Conservation (phyloP, 2,113 vertebrate genomes). For the Aplodontia rufa region DNA sequence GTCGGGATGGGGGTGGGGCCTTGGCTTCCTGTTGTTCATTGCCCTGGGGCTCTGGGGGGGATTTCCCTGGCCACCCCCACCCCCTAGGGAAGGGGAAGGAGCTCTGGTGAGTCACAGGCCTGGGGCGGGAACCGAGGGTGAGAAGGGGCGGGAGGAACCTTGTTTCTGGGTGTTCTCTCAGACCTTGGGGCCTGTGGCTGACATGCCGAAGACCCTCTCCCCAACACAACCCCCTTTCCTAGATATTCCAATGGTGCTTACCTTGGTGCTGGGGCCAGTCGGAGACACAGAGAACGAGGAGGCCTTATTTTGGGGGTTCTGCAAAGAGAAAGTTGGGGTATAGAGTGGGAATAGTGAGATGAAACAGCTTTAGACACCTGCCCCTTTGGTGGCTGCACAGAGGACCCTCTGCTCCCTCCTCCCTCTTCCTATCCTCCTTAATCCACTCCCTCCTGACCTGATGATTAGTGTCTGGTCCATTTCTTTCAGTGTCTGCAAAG, state of each 20-base stretch:
- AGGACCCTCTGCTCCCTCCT: neutral
- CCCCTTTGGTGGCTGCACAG: no score
- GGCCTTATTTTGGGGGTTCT: constrained; percentile 91
- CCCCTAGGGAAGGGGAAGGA: constrained; percentile 78
- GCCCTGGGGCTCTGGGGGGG: constrained; percentile 79
- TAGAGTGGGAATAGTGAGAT: neutral
- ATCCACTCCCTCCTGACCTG: constrained; percentile 83
- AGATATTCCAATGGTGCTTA: constrained; percentile 70
- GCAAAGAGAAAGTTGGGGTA: constrained; percentile 44
- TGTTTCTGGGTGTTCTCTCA: neutral
- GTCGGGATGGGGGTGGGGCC: constrained; percentile 78
- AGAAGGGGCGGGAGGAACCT: constrained; percentile 69
- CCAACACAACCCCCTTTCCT: neutral
- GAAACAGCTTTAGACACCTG: neutral
- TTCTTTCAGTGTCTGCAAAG: constrained; percentile 90
- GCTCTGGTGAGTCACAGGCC: constrained; percentile 70
- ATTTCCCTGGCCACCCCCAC: constrained; percentile 81
- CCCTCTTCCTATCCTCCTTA: no score
- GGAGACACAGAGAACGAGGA: constrained; percentile 89
- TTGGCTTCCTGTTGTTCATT: constrained; percentile 80
- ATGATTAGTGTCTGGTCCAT: constrained; percentile 92
- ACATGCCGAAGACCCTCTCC: neutral
- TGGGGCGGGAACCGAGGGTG: constrained; percentile 68
- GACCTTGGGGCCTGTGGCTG: neutral
- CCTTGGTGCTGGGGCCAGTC: constrained; percentile 88